phyloP scores from a whole-genome alignment of 92 coral and sea anemone species.

The Muricea muricata region DNA sequence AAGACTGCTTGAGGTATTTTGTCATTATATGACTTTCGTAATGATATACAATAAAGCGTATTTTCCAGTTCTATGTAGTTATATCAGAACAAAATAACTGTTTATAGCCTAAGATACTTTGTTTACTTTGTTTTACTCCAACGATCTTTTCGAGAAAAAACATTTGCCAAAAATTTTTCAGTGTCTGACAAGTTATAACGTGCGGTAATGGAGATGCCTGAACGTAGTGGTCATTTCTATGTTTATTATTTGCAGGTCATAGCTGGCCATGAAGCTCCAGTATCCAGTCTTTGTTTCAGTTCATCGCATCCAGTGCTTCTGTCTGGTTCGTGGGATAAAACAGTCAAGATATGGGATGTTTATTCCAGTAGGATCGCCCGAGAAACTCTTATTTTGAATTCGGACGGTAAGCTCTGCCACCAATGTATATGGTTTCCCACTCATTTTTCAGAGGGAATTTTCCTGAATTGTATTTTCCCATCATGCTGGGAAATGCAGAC shows the following conservation, averaged over 20 bases:
- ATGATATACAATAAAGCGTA: too few species aligned
- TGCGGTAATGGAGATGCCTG: too few species aligned
- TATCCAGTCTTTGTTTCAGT: slow-evolving; percentile 85
- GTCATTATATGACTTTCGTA: not conserved
- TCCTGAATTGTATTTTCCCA: too few species aligned
- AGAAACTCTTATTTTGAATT: slow-evolving; percentile 84
- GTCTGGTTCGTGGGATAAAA: slow-evolving; percentile 99
- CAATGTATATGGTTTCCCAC: slow-evolving; percentile 1
- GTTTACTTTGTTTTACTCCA: too few species aligned
- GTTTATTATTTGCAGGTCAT: slow-evolving; percentile 66
- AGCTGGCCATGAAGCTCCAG: slow-evolving; percentile 97
- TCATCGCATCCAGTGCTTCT: slow-evolving; percentile 85
- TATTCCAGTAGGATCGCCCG: slow-evolving; percentile 86
- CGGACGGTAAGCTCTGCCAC: slow-evolving; percentile 75
- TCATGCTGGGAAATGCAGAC: too few species aligned
- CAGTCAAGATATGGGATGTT: slow-evolving; percentile 91
- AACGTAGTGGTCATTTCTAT: not conserved
- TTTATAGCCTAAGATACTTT: too few species aligned
- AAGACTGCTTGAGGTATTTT: slow-evolving; percentile 80
- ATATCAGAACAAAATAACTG: too few species aligned
- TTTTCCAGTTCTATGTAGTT: too few species aligned
- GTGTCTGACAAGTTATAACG: too few species aligned
- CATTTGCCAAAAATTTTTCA: too few species aligned
- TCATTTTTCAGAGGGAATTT: too few species aligned
- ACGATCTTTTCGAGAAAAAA: too few species aligned